phyloP scores from a whole-genome alignment of 2,113 vertebrate species.

The Peucedramus taeniatus region DNA sequence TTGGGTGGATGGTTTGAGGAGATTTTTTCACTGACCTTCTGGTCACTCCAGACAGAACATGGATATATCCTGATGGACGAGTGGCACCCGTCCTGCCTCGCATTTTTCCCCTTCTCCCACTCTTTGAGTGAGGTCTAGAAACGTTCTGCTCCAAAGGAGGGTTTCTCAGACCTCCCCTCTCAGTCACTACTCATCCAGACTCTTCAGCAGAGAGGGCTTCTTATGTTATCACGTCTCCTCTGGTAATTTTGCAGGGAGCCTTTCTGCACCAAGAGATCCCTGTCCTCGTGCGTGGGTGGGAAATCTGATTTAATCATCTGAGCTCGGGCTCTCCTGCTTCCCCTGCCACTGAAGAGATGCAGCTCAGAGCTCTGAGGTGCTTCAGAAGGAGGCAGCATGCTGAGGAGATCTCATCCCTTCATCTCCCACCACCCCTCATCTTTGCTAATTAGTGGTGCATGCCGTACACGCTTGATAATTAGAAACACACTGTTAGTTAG shows the following conservation, averaged over 20 bases:
- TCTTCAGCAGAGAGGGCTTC: background rate
- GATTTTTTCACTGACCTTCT: background rate
- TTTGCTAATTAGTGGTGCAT: conserved; percentile 34
- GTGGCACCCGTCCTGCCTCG: rapidly evolving
- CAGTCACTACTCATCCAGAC: background rate
- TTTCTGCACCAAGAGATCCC: background rate
- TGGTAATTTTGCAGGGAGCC: background rate
- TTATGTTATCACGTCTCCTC: background rate
- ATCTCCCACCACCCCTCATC: conserved; percentile 4
- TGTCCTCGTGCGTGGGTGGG: background rate
- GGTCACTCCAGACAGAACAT: background rate
- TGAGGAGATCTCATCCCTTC: background rate
- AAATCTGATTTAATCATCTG: conserved; percentile 3
- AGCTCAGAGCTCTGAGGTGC: background rate
- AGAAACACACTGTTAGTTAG: background rate
- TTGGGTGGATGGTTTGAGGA: background rate
- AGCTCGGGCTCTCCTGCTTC: background rate
- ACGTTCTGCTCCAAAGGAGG: background rate
- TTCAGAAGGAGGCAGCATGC: background rate
- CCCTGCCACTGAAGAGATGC: background rate
- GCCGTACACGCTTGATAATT: background rate
- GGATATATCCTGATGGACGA: background rate
- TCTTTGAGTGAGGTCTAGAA: background rate
- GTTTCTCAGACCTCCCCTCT: background rate
- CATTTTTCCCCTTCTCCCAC: background rate